Evolutionary conservation across 2,113 vertebrate genomes (phyloP).

Genomic region (Campylomormyrus tamandua): DNA sequence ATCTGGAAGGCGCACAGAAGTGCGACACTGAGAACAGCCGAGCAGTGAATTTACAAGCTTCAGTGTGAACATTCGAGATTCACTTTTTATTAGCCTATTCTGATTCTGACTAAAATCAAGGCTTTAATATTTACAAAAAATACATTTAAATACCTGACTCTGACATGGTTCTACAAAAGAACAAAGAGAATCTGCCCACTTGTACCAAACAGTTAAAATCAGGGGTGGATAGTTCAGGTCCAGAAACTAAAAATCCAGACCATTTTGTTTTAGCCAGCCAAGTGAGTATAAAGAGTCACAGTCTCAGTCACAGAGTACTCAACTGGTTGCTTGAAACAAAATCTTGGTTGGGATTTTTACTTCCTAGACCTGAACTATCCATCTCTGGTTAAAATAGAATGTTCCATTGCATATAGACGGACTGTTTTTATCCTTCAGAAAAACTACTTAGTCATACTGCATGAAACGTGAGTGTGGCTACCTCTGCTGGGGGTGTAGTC

Average conservation of each 20-base stretch:
- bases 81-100: background rate
- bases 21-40: background rate
- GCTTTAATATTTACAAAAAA: background rate
- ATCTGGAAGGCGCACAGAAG: constrained; percentile 50
- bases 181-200: background rate
- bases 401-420: background rate
- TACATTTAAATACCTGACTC: background rate
- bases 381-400: background rate
- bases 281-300: background rate
- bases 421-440: background rate
- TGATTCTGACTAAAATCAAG: background rate
- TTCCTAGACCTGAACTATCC: background rate
- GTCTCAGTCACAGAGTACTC: background rate
- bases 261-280: background rate
- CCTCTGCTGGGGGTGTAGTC: background rate
- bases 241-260: background rate
- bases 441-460: background rate
- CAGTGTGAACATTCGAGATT: background rate
- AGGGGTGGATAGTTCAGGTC: background rate
- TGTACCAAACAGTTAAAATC: background rate
- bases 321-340: background rate
- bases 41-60: background rate
- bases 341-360: background rate
- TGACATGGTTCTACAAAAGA: background rate
- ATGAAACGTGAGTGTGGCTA: background rate